Conservation (phyloP, 2,797 vertebrate genomes). For the Mus caroli region DNA sequence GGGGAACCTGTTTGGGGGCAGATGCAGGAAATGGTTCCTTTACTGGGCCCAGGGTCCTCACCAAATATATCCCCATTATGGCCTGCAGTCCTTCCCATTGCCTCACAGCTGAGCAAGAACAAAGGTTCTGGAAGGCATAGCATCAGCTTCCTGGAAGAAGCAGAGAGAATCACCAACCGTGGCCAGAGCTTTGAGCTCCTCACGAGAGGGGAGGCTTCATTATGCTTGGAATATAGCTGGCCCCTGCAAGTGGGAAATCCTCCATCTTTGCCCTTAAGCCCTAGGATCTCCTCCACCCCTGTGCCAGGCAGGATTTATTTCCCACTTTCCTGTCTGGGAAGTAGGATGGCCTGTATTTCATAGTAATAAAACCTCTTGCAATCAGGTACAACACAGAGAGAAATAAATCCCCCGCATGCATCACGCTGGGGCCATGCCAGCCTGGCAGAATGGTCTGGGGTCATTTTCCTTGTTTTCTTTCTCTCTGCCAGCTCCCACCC, state of each 20-base stretch:
- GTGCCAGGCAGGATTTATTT: constrained; percentile 55
- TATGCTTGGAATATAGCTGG: constrained; percentile 2
- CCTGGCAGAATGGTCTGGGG: not conserved
- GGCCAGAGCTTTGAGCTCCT: not conserved
- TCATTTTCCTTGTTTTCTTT: not conserved
- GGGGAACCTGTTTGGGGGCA: too few relatives aligned
- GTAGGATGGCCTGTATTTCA: constrained; percentile 53
- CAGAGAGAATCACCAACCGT: fast-evolving
- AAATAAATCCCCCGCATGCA: not conserved
- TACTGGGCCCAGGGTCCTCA: not conserved
- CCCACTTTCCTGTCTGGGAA: constrained; percentile 35
- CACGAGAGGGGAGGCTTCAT: not conserved
- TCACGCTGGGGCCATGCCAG: not conserved
- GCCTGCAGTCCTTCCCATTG: not conserved
- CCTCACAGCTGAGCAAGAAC: too few relatives aligned
- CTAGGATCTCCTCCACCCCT: constrained; percentile 8
- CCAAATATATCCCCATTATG: fast-evolving
- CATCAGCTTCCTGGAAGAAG: not conserved
- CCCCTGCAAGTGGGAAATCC: not conserved
- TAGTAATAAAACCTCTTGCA: constrained; percentile 58
- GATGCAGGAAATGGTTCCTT: not conserved
- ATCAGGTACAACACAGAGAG: constrained; percentile 5
- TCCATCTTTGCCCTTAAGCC: not conserved
- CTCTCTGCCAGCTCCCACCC: not conserved
- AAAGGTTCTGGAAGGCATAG: not conserved